Percentiles rank a stretch among this genome's conserved stretches.
Evolutionary conservation across 2,113 vertebrate species (phyloP).

Genomic region (Chlorodrepanis virens): DNA sequence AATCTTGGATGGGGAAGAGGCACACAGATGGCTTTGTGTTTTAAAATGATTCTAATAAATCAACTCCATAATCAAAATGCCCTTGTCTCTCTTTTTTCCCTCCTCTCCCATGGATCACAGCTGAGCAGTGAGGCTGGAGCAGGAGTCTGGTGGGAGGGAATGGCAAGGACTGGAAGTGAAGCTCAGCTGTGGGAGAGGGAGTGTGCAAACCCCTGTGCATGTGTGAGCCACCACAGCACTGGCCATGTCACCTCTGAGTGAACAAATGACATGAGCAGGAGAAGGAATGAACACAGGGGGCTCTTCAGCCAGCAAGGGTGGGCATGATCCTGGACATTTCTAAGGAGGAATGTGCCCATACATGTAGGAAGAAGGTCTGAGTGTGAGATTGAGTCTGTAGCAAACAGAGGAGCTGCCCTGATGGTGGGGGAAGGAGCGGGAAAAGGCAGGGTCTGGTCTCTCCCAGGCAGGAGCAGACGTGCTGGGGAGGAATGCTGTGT

Average conservation of each 20-base stretch:
- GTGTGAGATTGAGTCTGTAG: background rate
- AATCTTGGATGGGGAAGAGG: slow-evolving; percentile 64
- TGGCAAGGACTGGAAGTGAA: background rate
- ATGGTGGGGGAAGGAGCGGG: background rate
- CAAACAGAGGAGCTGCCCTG: background rate
- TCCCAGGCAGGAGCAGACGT: slow-evolving; percentile 49
- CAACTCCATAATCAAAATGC: slow-evolving; percentile 65
- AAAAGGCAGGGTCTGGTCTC: background rate
- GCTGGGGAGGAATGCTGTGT: slow-evolving; percentile 18
- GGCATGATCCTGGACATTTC: background rate
- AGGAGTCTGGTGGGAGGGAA: background rate
- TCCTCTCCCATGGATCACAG: slow-evolving; percentile 13
- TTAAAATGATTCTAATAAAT: slow-evolving; percentile 70
- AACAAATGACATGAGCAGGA: fast-evolving
- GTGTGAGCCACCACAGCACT: background rate
- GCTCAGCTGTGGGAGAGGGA: fast-evolving
- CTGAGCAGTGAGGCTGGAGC: background rate
- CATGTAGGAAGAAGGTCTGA: fast-evolving
- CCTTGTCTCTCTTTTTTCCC: background rate
- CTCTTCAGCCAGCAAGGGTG: background rate
- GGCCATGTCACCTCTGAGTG: fast-evolving
- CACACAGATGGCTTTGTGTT: slow-evolving; percentile 69
- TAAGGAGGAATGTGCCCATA: background rate
- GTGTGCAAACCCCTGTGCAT: background rate
- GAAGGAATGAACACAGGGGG: background rate